Percentiles rank a stretch among this genome's conserved stretches.
These are phyloP conservation scores for Sapajus apella DNA, from an alignment of 2,113 vertebrate genomes.

Conservation along the genomic window DNA sequence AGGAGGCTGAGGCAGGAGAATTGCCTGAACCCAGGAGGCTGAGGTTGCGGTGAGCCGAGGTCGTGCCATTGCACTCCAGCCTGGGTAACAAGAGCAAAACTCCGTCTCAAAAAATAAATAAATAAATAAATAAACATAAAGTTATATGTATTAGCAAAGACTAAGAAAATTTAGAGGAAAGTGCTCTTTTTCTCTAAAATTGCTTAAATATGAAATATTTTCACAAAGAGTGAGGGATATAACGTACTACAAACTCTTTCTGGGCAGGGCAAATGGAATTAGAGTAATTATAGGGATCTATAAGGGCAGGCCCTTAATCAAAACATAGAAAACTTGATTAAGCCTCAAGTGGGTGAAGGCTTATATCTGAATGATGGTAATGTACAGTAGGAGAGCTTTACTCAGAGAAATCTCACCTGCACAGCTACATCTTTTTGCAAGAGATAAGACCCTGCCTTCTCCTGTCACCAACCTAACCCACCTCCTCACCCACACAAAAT, in stretches of 20 bases:
- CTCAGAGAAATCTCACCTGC: background rate
- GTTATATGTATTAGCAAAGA: background rate
- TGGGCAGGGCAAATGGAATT: background rate
- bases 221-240: background rate
- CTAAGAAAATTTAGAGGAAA: background rate
- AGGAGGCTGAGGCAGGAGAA: too few relatives aligned
- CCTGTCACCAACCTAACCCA: background rate
- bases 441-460: background rate
- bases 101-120: too few relatives aligned
- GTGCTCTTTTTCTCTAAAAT: slow-evolving; percentile 24
- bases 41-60: too few relatives aligned
- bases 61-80: too few relatives aligned
- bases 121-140: background rate
- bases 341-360: background rate
- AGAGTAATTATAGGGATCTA: slow-evolving; percentile 7
- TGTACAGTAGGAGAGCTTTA: background rate
- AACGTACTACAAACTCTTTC: background rate
- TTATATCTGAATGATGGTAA: background rate
- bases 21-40: too few relatives aligned
- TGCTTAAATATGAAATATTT: slow-evolving; percentile 21
- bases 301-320: background rate
- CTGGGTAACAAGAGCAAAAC: too few relatives aligned
- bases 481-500: background rate
- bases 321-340: background rate
- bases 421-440: background rate